A percentile compares a stretch with the other conserved stretches of the same genome.
Conservation (phyloP, 2,797 vertebrate genomes). For the Benthosema pterotum region DNA sequence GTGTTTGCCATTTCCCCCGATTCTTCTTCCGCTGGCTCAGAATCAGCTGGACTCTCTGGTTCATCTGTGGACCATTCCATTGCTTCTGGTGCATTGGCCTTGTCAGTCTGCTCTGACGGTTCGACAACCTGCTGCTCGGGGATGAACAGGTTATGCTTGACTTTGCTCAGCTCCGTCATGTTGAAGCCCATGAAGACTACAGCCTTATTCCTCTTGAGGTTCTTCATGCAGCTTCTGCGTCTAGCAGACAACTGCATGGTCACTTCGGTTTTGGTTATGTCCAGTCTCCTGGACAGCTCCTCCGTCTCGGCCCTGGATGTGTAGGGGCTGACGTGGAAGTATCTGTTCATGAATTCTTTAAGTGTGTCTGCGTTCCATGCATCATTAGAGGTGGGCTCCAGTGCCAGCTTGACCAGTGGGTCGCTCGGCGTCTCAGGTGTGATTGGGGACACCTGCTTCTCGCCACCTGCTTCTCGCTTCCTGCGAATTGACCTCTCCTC, state of each 20-base stretch:
- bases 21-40: constrained; percentile 39
- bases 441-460: constrained; percentile 36
- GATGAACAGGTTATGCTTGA: constrained; percentile 83
- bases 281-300: constrained; percentile 83
- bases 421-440: constrained; percentile 57
- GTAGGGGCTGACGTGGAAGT: constrained; percentile 92
- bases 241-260: constrained; percentile 86
- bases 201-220: constrained; percentile 80
- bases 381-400: constrained; percentile 83
- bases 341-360: constrained; percentile 88
- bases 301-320: constrained; percentile 87
- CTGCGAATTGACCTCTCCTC: constrained; percentile 82
- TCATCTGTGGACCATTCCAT: constrained; percentile 53
- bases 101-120: constrained; percentile 19
- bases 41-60: constrained; percentile 5
- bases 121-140: constrained; percentile 59
- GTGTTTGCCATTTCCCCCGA: constrained; percentile 11
- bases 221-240: constrained; percentile 88
- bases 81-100: constrained; percentile 25
- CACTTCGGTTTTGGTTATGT: constrained; percentile 86
- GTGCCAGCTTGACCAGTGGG: constrained; percentile 70
- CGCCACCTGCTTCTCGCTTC: constrained; percentile 74
- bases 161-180: constrained; percentile 87
- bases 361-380: constrained; percentile 80
- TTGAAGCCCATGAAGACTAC: constrained; percentile 91